Percentiles rank a stretch among this genome's conserved stretches.
Evolutionary conservation across 1,140 invertebrate genomes (phyloP).

Genomic region (Aricia agestis): DNA sequence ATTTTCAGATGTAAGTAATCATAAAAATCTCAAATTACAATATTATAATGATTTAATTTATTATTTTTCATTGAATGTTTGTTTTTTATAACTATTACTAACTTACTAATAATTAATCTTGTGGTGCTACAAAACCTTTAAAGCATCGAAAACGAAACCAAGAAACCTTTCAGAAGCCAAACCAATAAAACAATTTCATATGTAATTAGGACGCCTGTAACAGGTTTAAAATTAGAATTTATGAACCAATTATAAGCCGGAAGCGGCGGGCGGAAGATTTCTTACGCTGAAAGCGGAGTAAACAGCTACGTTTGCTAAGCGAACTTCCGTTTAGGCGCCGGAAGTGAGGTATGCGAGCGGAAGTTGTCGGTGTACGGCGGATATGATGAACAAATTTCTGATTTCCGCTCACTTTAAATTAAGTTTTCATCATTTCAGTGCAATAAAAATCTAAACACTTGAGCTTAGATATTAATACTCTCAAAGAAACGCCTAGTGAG

Average conservation of each 20-base stretch:
- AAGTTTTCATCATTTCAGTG: slow-evolving; percentile 13
- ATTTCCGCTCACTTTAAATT: slow-evolving; percentile 43
- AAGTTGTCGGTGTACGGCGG: slow-evolving; percentile 56
- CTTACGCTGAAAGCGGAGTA: slow-evolving; percentile 17
- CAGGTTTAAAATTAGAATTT: slow-evolving; percentile 8
- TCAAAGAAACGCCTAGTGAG: too few relatives aligned
- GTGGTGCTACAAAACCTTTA: too few relatives aligned
- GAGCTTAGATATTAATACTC: too few relatives aligned
- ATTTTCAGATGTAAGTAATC: too few relatives aligned
- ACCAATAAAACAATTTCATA: slow-evolving; percentile 15
- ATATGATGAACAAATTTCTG: slow-evolving; percentile 65
- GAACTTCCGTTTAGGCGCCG: slow-evolving; percentile 28
- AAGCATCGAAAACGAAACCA: too few relatives aligned
- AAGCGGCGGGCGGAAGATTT: neutral
- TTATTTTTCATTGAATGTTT: too few relatives aligned
- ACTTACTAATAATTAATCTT: too few relatives aligned
- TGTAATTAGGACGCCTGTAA: neutral
- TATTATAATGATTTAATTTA: too few relatives aligned
- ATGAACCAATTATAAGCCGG: slow-evolving; percentile 15
- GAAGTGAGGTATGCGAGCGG: slow-evolving; percentile 49
- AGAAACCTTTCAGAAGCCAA: neutral
- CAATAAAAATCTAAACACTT: neutral
- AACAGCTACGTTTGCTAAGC: slow-evolving; percentile 21
- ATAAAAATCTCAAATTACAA: too few relatives aligned
- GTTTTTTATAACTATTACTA: too few relatives aligned